Percentiles rank a stretch among this genome's conserved stretches.
Evolutionary conservation across 2,113 vertebrate genomes (phyloP).

Genomic region (Caloenas nicobarica): DNA sequence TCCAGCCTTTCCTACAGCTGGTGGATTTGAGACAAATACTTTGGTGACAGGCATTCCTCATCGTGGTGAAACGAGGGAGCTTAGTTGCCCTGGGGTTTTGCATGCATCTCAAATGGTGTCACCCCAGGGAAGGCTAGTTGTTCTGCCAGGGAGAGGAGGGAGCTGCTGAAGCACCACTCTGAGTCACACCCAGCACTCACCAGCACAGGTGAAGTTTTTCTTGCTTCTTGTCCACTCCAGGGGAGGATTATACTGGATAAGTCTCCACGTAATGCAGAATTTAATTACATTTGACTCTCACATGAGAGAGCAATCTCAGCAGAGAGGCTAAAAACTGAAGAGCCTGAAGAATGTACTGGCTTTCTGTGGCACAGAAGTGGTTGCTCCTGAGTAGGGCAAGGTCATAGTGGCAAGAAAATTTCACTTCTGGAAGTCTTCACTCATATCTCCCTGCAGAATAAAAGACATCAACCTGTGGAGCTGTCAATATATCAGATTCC

Average conservation of each 20-base stretch:
- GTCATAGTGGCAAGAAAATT: neutral
- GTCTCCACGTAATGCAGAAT: neutral
- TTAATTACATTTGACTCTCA: neutral
- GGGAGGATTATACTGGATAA: neutral
- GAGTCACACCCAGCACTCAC: neutral
- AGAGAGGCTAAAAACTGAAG: neutral
- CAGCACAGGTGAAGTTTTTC: neutral
- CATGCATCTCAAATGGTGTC: neutral
- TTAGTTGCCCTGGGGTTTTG: neutral
- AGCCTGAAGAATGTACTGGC: neutral
- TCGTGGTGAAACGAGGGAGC: neutral
- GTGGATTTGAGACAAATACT: neutral
- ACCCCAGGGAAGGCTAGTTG: neutral
- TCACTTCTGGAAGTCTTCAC: neutral
- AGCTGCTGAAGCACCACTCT: neutral
- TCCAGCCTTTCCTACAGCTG: neutral
- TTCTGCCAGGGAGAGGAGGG: neutral
- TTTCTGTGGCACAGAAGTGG: neutral
- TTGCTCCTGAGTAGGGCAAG: neutral
- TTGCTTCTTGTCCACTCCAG: neutral
- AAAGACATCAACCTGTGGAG: neutral
- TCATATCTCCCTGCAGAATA: neutral
- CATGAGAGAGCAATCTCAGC: neutral
- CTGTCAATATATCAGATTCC: neutral
- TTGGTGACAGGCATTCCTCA: neutral